Conservation (phyloP, 1,140 invertebrate genomes). For the Pachypsylla venusta region DNA sequence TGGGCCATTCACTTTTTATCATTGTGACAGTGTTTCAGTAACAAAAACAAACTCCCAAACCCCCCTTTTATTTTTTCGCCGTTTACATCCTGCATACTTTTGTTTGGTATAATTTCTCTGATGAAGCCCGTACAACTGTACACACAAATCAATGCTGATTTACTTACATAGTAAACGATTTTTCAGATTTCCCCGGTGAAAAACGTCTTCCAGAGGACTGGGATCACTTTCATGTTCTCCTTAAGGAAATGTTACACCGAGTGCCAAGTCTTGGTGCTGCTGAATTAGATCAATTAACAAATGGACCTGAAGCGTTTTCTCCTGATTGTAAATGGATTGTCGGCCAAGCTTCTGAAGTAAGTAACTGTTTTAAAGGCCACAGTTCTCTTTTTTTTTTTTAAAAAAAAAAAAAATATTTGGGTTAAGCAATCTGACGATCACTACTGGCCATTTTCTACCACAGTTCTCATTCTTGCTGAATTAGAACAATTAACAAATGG, state of each 20-base stretch:
- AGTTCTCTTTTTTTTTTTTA: neutral
- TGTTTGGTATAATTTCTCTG: too few relatives aligned
- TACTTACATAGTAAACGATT: too few relatives aligned
- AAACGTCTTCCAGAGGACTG: conserved; percentile 66
- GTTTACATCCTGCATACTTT: too few relatives aligned
- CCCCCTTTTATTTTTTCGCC: too few relatives aligned
- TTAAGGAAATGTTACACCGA: conserved; percentile 70
- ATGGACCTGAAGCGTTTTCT: conserved; percentile 86
- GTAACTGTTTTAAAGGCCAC: conserved; percentile 16
- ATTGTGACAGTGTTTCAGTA: too few relatives aligned
- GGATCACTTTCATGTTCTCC: conserved; percentile 86
- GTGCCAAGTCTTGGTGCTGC: conserved; percentile 61
- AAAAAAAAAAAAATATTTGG: neutral
- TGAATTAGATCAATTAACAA: conserved; percentile 59
- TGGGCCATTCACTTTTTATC: too few relatives aligned
- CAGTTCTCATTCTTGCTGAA: conserved; percentile 50
- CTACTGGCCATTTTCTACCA: too few relatives aligned
- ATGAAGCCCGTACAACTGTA: too few relatives aligned
- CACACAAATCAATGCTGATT: too few relatives aligned
- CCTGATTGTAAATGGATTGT: conserved; percentile 84
- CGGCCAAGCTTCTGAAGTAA: conserved; percentile 79
- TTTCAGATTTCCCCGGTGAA: conserved; percentile 31
- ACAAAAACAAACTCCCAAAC: too few relatives aligned
- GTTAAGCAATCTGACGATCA: too few relatives aligned
- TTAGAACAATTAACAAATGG: conserved; percentile 68